A percentile compares a stretch with the other conserved stretches of the same genome.
These are phyloP conservation scores for Camptogramma bilineatum DNA, from an alignment of 2,888 invertebrate genomes.

Conservation along the genomic window DNA sequence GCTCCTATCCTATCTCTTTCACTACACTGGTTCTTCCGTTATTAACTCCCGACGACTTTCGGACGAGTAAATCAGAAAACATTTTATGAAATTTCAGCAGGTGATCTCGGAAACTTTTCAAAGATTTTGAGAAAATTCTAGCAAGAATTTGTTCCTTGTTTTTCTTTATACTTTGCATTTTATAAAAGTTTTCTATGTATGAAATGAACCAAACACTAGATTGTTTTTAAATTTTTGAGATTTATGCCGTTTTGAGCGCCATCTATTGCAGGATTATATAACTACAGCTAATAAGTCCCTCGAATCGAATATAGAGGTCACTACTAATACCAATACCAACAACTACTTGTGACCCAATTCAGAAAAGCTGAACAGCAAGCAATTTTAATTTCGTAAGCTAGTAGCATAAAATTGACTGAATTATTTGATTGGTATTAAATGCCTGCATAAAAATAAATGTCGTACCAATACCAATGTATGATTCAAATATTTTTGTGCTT, in stretches of 20 bases:
- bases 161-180: neutral
- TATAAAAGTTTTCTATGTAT: neutral
- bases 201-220: neutral
- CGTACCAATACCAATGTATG: too few species aligned
- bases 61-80: slow-evolving; percentile 16
- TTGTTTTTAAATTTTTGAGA: neutral
- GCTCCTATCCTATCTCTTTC: slow-evolving; percentile 52
- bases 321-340: slow-evolving; percentile 12
- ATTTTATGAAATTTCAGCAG: slow-evolving; percentile 13
- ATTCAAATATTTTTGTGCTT: too few species aligned
- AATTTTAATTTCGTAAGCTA: too few species aligned
- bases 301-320: slow-evolving; percentile 36
- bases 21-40: slow-evolving; percentile 40
- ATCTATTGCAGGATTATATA: slow-evolving; percentile 24
- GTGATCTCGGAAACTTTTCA: neutral
- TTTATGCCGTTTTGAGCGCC: slow-evolving; percentile 20
- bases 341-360: slow-evolving; percentile 8
- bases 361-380: neutral
- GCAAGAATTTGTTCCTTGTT: neutral
- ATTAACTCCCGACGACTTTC: slow-evolving; percentile 18
- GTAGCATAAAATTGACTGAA: too few species aligned
- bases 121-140: too few species aligned
- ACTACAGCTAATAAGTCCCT: slow-evolving; percentile 14
- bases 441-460: too few species aligned
- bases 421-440: too few species aligned